phyloP scores from a whole-genome alignment of 2,113 vertebrate genomes.

The Butorides virescens region DNA sequence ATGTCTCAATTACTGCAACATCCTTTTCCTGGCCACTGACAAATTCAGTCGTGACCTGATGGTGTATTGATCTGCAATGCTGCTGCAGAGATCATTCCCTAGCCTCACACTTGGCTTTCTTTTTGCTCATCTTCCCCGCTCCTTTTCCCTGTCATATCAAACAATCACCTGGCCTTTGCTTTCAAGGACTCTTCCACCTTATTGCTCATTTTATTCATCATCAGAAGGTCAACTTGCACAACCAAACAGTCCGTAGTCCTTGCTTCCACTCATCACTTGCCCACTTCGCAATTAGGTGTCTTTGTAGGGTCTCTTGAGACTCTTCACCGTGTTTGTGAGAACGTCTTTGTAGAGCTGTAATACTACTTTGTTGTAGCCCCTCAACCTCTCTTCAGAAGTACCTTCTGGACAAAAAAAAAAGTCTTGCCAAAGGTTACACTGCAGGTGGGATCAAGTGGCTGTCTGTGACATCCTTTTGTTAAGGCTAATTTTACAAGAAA shows the following conservation, averaged over 20 bases:
- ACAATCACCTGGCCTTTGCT: neutral
- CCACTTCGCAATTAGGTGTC: neutral
- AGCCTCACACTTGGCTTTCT: neutral
- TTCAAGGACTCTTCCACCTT: slow-evolving; percentile 31
- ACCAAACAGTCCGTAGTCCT: neutral
- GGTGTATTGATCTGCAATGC: slow-evolving; percentile 18
- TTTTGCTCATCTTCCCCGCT: neutral
- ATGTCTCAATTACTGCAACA: slow-evolving; percentile 55
- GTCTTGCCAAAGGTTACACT: neutral
- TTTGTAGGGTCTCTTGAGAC: neutral
- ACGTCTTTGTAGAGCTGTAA: neutral
- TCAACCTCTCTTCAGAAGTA: neutral
- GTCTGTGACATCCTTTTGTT: neutral
- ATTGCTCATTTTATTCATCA: neutral
- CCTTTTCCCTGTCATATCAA: neutral
- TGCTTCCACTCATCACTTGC: neutral
- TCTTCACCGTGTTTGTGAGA: neutral
- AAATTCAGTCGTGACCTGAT: neutral
- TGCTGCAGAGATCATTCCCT: neutral
- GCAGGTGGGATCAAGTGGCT: neutral
- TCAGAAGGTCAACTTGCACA: neutral
- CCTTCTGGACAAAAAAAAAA: neutral
- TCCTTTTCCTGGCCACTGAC: slow-evolving; percentile 20
- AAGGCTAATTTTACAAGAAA: neutral
- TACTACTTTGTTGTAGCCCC: neutral